phyloP scores from a whole-genome alignment of 2,888 invertebrate genomes.

The Drosophila glabriapex region DNA sequence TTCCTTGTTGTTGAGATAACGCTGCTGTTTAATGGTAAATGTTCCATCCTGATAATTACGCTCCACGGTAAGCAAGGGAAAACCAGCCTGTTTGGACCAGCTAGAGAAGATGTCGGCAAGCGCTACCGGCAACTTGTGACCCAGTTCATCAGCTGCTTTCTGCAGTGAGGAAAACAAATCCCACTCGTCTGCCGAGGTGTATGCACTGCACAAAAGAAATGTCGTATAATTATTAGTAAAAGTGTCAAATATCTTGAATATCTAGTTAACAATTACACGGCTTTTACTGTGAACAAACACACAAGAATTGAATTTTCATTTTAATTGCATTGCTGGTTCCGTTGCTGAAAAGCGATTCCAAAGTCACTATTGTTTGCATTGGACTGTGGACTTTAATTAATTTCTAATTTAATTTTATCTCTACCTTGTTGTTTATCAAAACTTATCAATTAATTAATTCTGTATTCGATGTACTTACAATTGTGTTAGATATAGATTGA shows the following conservation, averaged over 20 bases:
- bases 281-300: not conserved
- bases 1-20: conserved; percentile 61
- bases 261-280: not conserved
- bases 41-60: conserved; percentile 86
- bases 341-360: not conserved
- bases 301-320: not conserved
- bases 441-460: not conserved
- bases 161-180: conserved; percentile 77
- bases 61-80: conserved; percentile 87
- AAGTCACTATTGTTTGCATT: not conserved
- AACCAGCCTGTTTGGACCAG: conserved; percentile 88
- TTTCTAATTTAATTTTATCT: not conserved
- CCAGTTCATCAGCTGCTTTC: conserved; percentile 67
- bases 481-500: conserved; percentile 63
- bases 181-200: conserved; percentile 73
- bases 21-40: conserved; percentile 87
- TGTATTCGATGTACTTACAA: conserved; percentile 54
- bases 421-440: not conserved
- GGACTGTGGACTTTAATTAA: not conserved
- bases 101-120: conserved; percentile 88
- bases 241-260: not conserved
- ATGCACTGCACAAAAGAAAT: conserved; percentile 59
- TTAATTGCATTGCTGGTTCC: not conserved
- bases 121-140: conserved; percentile 73
- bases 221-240: not conserved